Evolutionary conservation across 2,888 invertebrate genomes (phyloP), one percentile per base, ranked within the genome.

Genomic region (Steinernema scapterisci): DNA sequence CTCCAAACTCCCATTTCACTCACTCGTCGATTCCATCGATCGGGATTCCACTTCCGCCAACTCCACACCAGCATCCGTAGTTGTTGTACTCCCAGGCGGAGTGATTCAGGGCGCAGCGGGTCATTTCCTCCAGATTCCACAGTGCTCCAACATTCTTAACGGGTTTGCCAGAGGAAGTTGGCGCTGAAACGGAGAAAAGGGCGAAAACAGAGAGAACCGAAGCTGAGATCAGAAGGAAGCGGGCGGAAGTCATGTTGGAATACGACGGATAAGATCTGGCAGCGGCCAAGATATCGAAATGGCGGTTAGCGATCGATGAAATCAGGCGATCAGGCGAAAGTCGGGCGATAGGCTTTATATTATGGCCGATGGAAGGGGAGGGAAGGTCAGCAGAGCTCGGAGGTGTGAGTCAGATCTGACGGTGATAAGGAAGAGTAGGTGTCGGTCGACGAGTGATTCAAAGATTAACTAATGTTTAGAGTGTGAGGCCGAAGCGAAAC

Each of bases 31-130:
- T 86, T 25, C 79, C 84, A 73, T 86, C 86, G 1, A 86, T 80
- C 1, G 86, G 86, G 31, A 76, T 77, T 54, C 83, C 82, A 11
- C 81, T 75, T 27, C 86, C 86, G 0, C 86, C 86, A 31, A 84
- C 75, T n/a, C 86, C 86, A 72, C 86, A 86, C 82, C 82, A 83
- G 75, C 77, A 83, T 38, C 86, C 86, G 76, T 86, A 86, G 74
- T 85, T 63, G 75, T 86, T 85, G 76, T 86, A 86, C 54, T 76
- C 84, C 45, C 85, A 72, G 27, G 86, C 86, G 16, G 81, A 81
- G 71, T 84, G 83, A 71, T 82, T 82, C 5, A 85, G 77, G 11
- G 78, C 79, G 72, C 86, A 86, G 54, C 85, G 82, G n/a, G 85
- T 79, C 79, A 82, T 84, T 48, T 80, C 79, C 77, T 86, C 82